A percentile compares a stretch with the other conserved stretches of the same genome.
Evolutionary conservation across 2,797 vertebrate species (phyloP).

Genomic region (Darevskia nairensis): DNA sequence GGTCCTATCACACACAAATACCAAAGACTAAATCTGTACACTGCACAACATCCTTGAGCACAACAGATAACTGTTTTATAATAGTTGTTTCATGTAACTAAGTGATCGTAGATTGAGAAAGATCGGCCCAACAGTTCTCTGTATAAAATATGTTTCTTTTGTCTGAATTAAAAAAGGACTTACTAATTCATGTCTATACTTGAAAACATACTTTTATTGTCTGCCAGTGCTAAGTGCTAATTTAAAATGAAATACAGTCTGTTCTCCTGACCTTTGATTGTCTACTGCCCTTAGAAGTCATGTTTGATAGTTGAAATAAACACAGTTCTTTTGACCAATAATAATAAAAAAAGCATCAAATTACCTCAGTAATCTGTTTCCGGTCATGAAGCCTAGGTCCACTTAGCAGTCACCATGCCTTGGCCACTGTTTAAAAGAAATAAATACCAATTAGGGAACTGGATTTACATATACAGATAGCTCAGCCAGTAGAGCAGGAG

Average conservation of each 20-base stretch:
- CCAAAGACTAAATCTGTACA: not conserved
- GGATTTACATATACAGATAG: conserved; percentile 12
- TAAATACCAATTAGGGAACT: conserved; percentile 51
- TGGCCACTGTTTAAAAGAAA: conserved; percentile 70
- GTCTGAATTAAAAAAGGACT: not conserved
- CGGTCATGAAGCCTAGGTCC: conserved; percentile 70
- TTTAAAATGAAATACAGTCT: not conserved
- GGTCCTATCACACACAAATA: not conserved
- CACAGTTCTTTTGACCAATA: not conserved
- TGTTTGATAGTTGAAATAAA: not conserved
- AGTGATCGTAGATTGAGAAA: not conserved
- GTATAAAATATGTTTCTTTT: not conserved
- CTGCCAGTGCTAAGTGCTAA: not conserved
- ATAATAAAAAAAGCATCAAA: not conserved
- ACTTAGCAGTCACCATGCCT: conserved; percentile 69
- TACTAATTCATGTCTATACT: not conserved
- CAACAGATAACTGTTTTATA: not conserved
- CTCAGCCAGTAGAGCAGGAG: too few species aligned
- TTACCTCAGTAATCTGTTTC: conserved; percentile 71
- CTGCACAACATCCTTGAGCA: not conserved
- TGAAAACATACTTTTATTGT: conserved; percentile 18
- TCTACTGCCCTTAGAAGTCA: not conserved
- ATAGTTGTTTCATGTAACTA: not conserved
- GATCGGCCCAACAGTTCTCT: not conserved
- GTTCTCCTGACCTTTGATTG: not conserved